Evolutionary conservation across 2,113 vertebrate species (phyloP).

Genomic region (Neopipo cinnamomea): DNA sequence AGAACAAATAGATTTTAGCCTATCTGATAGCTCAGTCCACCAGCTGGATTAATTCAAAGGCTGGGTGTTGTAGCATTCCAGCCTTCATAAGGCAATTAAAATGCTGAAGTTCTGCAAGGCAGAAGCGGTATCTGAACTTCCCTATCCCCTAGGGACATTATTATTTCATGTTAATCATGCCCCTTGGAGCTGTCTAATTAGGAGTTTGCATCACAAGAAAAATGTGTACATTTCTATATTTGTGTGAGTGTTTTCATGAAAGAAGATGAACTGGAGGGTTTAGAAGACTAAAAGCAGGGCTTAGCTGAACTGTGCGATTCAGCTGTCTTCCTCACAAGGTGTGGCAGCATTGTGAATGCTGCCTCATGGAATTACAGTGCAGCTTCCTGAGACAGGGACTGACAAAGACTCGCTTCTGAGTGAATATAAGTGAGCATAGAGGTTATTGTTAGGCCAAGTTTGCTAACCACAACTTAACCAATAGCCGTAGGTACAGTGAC

Average conservation of each 20-base stretch:
- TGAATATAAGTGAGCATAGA: neutral
- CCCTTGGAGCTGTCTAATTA: conserved; percentile 52
- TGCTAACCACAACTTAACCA: neutral
- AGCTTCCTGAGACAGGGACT: neutral
- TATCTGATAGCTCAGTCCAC: conserved; percentile 9
- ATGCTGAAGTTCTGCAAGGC: conserved; percentile 7
- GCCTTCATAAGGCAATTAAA: conserved; percentile 41
- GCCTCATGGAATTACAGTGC: neutral
- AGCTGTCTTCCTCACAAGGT: neutral
- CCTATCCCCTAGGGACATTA: conserved; percentile 10
- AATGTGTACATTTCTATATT: conserved; percentile 20
- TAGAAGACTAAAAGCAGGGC: neutral
- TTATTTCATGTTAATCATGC: conserved; percentile 69
- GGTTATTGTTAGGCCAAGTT: neutral
- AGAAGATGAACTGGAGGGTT: conserved; percentile 4
- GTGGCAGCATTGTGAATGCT: neutral
- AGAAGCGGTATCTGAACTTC: neutral
- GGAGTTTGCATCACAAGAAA: conserved; percentile 20
- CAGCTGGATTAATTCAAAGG: conserved; percentile 21
- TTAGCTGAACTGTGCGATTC: conserved; percentile 2
- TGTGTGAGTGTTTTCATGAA: neutral
- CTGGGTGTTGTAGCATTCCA: neutral
- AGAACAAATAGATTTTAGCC: neutral
- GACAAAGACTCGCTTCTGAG: neutral
- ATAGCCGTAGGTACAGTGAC: neutral